phyloP scores from a whole-genome alignment of 2,888 invertebrate species.

The Linyphia triangularis region DNA sequence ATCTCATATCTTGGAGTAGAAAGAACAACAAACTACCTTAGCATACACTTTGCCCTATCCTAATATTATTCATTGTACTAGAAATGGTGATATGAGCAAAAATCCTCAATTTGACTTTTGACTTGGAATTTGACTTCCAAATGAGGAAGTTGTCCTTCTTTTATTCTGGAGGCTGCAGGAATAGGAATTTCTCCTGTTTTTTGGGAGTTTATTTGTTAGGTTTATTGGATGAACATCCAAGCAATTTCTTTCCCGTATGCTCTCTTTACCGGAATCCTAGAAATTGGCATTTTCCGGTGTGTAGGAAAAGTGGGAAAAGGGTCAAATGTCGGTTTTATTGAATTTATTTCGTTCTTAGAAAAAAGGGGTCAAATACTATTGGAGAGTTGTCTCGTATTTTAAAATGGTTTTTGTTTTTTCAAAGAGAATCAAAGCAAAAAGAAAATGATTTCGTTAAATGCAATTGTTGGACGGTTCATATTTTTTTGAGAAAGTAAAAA shows the following conservation, averaged over 20 bases:
- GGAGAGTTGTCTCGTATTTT: neutral
- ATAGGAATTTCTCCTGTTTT: neutral
- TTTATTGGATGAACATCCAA: slow-evolving; percentile 3
- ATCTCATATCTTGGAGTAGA: too few species aligned
- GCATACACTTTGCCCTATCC: too few species aligned
- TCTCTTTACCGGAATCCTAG: neutral
- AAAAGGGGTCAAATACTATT: neutral
- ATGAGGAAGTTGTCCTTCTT: neutral
- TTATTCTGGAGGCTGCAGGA: neutral
- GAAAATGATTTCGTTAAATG: too few species aligned
- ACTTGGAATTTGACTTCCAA: neutral
- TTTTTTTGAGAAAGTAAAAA: too few species aligned
- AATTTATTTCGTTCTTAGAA: neutral
- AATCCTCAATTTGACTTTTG: neutral
- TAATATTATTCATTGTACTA: neutral
- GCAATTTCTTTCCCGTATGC: neutral
- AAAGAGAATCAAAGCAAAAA: too few species aligned
- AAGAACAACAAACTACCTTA: too few species aligned
- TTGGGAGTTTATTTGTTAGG: neutral
- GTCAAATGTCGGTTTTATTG: neutral
- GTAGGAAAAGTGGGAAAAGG: too few species aligned
- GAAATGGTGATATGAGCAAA: neutral
- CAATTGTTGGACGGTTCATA: too few species aligned
- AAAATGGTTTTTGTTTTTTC: neutral
- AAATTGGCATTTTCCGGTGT: neutral